Conservation (phyloP, 2,797 vertebrate species). For the Mus caroli region DNA sequence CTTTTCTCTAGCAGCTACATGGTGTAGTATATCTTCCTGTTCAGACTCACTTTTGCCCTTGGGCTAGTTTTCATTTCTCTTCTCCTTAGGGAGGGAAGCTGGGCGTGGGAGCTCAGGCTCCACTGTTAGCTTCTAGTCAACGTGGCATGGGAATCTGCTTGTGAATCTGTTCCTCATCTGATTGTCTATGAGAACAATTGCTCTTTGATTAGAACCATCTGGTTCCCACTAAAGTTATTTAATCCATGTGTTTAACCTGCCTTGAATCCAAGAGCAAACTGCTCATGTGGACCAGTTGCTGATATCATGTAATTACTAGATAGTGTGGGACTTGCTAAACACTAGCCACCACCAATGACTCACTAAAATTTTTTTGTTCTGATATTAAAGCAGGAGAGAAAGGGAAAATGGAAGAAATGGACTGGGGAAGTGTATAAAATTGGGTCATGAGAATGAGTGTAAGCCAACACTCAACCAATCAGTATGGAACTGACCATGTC, state of each 20-base stretch:
- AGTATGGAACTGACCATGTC: background rate
- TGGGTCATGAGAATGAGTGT: background rate
- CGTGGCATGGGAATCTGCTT: slow-evolving; percentile 78
- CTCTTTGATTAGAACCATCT: slow-evolving; percentile 77
- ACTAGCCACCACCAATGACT: background rate
- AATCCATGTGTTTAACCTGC: slow-evolving; percentile 47
- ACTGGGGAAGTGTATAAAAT: background rate
- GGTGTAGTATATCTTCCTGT: slow-evolving; percentile 69
- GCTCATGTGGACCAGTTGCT: background rate
- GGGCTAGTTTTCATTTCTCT: slow-evolving; percentile 65
- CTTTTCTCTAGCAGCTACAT: slow-evolving; percentile 62
- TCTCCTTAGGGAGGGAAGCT: slow-evolving; percentile 67
- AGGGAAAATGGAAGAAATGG: background rate
- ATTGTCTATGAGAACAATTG: slow-evolving; percentile 65
- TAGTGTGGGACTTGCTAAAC: background rate
- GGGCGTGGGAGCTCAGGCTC: background rate
- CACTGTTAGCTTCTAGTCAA: slow-evolving; percentile 72
- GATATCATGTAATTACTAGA: slow-evolving; percentile 36
- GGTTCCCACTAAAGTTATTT: slow-evolving; percentile 19
- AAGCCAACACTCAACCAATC: background rate
- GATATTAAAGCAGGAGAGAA: background rate
- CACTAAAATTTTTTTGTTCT: background rate
- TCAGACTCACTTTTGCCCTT: slow-evolving; percentile 77
- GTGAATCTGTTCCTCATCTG: slow-evolving; percentile 74
- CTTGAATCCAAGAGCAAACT: slow-evolving; percentile 22